Evolutionary conservation across 2,797 vertebrate species (phyloP), one percentile per base, ranked within the genome.

Genomic region (Brachyrhaphis roseni): DNA sequence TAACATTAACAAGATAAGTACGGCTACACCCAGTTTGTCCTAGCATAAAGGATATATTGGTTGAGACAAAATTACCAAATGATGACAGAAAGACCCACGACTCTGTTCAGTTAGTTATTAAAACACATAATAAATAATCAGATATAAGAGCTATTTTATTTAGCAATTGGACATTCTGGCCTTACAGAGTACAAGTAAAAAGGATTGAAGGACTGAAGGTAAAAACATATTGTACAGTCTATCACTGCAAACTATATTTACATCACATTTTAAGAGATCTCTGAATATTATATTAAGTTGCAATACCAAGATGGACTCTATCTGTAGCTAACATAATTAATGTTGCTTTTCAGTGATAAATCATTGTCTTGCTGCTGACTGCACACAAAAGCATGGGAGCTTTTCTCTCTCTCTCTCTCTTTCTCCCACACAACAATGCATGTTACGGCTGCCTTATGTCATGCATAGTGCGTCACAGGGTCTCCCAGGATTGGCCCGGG

Each of bases 401-500:
- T n/a, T n/a, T n/a, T n/a, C n/a, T n/a, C 81, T 81, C 62, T 66
- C 72, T 81, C 39, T 34, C 34, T 4, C 64, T 39, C 18, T 26
- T 80, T 74, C 74, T 85, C 79, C 45, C 86, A 82, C 80, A 82
- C 90, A 87, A 79, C 78, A 84, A 78, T 83, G 90, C 83, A 90
- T 84, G 86, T 91, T 89, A 90, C 79, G 81, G 84, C 88, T 90
- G 84, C 79, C 82, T 94, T 92, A 92, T 92, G 90, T 92, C 92
- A 93, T 84, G 79, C 80, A 26, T 85, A 76, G 83, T 92, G 87
- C 91, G 89, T 94, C 92, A 93, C 81, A 57, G 91, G 93, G 90
- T 93, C 90, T 93, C 93, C 93, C 93, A 84, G 89, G 89, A 93
- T 88, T 77, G 87, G 83, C 90, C 87, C 85, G 79, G 85, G 82